phyloP scores from a whole-genome alignment of 23 tunicate species.

The Trididemnum nubilum region DNA sequence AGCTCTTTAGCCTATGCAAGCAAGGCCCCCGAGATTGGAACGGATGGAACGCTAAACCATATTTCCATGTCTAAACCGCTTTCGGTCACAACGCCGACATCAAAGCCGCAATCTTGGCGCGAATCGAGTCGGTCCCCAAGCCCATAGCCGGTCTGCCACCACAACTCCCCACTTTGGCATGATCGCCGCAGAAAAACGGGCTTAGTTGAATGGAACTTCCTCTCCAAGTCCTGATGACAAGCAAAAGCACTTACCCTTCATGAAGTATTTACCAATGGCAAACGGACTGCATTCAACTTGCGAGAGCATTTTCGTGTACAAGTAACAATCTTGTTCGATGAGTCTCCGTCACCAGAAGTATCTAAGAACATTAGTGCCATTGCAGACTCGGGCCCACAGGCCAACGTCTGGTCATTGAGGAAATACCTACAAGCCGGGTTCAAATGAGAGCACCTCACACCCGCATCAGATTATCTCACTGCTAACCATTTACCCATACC shows the following conservation, averaged over 20 bases:
- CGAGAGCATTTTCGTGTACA: too few relatives aligned
- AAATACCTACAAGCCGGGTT: neutral
- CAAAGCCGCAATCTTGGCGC: neutral
- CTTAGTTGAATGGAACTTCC: too few relatives aligned
- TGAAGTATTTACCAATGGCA: too few relatives aligned
- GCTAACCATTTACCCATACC: neutral
- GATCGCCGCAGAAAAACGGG: too few relatives aligned
- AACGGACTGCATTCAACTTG: too few relatives aligned
- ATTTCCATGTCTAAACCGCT: neutral
- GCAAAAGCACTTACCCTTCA: too few relatives aligned
- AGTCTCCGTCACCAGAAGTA: neutral
- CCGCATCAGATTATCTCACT: neutral
- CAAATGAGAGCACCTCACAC: neutral
- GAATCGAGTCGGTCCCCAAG: neutral
- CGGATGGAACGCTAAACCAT: neutral
- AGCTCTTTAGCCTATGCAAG: neutral
- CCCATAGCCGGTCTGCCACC: neutral
- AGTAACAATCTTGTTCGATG: too few relatives aligned
- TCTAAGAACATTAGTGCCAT: neutral
- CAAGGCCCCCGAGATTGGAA: neutral
- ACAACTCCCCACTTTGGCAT: neutral
- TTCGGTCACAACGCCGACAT: neutral
- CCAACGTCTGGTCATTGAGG: neutral
- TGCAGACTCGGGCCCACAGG: neutral
- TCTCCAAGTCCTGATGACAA: too few relatives aligned